Base-by-base conservation (phyloP, 2,113 vertebrate species). In the Rhinolophus sinicus region DNA sequence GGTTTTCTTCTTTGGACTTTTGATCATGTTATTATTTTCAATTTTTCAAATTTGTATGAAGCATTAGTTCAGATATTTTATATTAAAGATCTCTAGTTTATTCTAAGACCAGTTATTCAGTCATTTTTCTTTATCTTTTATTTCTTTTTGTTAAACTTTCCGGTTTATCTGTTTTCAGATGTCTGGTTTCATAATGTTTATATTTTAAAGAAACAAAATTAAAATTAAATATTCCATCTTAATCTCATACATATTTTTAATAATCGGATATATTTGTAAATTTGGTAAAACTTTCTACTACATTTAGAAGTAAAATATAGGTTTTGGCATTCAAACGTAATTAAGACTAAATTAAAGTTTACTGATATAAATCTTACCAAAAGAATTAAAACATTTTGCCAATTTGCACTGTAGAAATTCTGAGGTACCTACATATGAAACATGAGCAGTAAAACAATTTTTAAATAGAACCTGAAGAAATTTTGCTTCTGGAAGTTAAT, bases 271-370 rank as follows among this genome's bases (percentile, higher is more conserved):
- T 16, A 60, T 75, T 86, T 95, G 11, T 87, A 94, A 91, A 58
- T 81, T 93, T 64, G 9, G 30, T 67, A 83, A 72, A 28, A 3
- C 0, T 62, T 72, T 89, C 28, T 93, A 21, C 22, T 89, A 80
- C 30, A 84, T 52, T 70, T 88, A 81, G 10, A 92, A 12, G 26
- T 3, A 86, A 94, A 85, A 96, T 75, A 86, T 12, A 94, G 24
- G 76, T 91, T 91, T 96, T 89, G 54, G 5, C 82, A 93, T 87
- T 93, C 82, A 95, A 88, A 95, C 88, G 14, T 90, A 96, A 96
- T 97, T 96, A 96, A 64, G 16, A 93, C 26, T 93, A 54, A 90
- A 93, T 26, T 93, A 54, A 90, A 87, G 24, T 44, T 65, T 90
- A 2, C 40, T 85, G 28, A 90, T 47, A 92, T 52, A 88, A 94